phyloP scores from a whole-genome alignment of 2,888 invertebrate genomes.

The Ephialtes manifestator region DNA sequence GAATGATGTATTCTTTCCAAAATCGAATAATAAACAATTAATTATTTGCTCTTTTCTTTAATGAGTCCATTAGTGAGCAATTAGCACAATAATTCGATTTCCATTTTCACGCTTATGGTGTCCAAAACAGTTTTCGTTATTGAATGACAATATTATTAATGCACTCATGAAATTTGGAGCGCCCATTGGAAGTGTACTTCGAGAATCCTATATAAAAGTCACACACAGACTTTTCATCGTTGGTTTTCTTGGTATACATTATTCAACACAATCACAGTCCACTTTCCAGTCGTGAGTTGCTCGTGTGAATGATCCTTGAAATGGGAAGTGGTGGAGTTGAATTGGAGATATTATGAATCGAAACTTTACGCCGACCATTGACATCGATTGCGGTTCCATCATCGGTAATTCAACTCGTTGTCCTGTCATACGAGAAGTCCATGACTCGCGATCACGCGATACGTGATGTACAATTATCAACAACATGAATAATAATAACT shows the following conservation, averaged over 20 bases:
- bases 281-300: not conserved
- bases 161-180: too few species aligned
- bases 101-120: too few species aligned
- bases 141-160: too few species aligned
- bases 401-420: not conserved
- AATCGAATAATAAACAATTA: not conserved
- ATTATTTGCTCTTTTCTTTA: too few species aligned
- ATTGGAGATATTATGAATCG: not conserved
- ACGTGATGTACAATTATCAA: not conserved
- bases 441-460: not conserved
- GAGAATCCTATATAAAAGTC: too few species aligned
- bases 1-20: too few species aligned
- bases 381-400: not conserved
- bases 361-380: conserved; percentile 4
- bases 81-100: too few species aligned
- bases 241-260: not conserved
- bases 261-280: not conserved
- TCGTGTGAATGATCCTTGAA: not conserved
- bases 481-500: not conserved
- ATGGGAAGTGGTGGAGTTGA: not conserved
- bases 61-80: too few species aligned
- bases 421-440: conserved; percentile 5
- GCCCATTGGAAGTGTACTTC: too few species aligned
- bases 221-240: too few species aligned
- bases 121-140: too few species aligned